Evolutionary conservation across 30 jellyfish, hydroid and myxozoan genomes (phyloP), one percentile per base, ranked within the genome.

Genomic region (Pelagia noctiluca): DNA sequence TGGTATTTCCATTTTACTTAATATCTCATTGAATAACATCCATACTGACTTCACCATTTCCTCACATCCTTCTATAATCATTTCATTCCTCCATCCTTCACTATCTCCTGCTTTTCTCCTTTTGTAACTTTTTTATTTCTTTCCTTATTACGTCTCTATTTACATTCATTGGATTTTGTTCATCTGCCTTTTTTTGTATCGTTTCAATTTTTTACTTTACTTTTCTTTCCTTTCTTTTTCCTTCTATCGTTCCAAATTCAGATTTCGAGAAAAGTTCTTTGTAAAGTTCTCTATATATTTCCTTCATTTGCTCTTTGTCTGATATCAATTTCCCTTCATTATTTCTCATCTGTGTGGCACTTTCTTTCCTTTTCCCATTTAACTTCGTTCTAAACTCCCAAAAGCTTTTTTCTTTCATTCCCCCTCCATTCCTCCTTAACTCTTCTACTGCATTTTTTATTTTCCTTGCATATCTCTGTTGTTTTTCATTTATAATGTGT

Each of bases 41-140:
- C 19, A 35, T 42, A 38, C 63, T 29, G 73, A 69, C 37, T 71
- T 37, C 0, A 71, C 48, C 84, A 49, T 71, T 79, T 79, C 89
- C 33, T 63, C 80, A 49, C 76, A 88, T 65, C 65, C 88, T 79
- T 69, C 90, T 64, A 47, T 26, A 33, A 47, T 42, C 4, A 35
- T 48, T 68, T 79, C 90, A 31, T 79, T 0, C 30, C 22, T 42
- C 76, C 69, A 25, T 79, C 76, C 90, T 32, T 36, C 33, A 21
- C 50, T 48, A 33, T 79, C 89, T 23, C 76, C 90, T 38, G 69
- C 88, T 72, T 82, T 77, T 50, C 31, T 64, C 53, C 35, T 63
- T 62, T 79, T 22, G n/a, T 54, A 38, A 37, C 29, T 64, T 63
- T 32, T 65, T 42, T 28, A 38, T 50, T 63, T 28, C 89, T 54